phyloP scores from a whole-genome alignment of 2,888 invertebrate genomes.

The Isoperla grammatica region DNA sequence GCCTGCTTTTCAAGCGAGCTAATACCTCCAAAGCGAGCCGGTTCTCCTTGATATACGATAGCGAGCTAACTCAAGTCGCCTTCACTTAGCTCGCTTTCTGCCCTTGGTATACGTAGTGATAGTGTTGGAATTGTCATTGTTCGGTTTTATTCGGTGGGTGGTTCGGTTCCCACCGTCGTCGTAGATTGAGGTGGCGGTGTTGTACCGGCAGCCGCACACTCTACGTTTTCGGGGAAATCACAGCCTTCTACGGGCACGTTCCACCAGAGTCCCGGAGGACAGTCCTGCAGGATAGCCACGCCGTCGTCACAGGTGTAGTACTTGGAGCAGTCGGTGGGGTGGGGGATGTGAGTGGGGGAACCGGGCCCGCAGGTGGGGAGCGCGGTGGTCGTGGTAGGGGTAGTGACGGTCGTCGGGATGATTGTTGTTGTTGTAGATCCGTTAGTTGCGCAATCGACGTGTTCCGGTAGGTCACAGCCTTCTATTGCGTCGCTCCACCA shows the following conservation, averaged over 20 bases:
- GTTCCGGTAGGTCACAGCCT: no score
- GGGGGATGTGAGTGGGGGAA: neutral
- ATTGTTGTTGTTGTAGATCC: no score
- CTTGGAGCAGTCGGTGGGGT: slow-evolving; percentile 1
- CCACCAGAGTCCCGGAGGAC: slow-evolving; percentile 1
- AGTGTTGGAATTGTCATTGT: neutral
- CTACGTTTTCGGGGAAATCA: neutral
- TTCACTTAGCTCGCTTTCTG: no score
- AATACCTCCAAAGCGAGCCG: no score
- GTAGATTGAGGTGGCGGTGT: neutral
- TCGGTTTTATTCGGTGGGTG: neutral
- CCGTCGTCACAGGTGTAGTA: slow-evolving; percentile 1
- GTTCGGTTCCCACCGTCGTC: neutral
- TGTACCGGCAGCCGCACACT: neutral
- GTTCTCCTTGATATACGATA: no score
- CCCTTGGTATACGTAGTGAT: neutral
- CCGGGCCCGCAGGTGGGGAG: no score
- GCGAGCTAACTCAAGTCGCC: no score
- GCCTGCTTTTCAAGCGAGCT: no score
- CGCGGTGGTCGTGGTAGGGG: no score
- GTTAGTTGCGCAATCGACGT: no score
- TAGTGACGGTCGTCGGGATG: no score
- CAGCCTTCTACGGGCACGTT: neutral
- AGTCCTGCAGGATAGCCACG: neutral
- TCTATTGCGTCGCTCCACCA: no score